These are phyloP conservation scores for Dasyurus viverrinus DNA, from an alignment of 2,113 vertebrate species.

Conservation along the genomic window DNA sequence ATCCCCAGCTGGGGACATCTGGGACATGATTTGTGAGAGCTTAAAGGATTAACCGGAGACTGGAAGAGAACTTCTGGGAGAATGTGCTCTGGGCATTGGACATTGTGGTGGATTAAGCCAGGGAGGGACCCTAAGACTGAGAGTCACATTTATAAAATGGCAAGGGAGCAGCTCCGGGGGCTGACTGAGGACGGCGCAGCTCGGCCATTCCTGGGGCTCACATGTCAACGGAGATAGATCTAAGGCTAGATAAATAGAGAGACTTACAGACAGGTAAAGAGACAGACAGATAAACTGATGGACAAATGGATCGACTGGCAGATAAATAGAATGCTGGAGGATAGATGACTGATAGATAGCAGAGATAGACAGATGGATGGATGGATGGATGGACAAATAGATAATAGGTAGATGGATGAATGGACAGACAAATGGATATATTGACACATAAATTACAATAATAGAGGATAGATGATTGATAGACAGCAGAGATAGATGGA, in stretches of 20 bases:
- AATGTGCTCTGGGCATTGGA: background rate
- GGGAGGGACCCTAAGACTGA: background rate
- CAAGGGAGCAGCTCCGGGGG: background rate
- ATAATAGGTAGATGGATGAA: too few species aligned
- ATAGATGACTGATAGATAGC: background rate
- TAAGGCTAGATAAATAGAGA: background rate
- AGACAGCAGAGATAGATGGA: too few species aligned
- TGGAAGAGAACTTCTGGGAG: background rate
- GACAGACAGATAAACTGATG: too few species aligned
- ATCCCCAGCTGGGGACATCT: background rate
- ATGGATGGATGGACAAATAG: background rate
- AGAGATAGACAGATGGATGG: background rate
- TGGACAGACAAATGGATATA: too few species aligned
- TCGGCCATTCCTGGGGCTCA: background rate
- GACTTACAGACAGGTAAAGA: too few species aligned
- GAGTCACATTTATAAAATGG: background rate
- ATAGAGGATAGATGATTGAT: too few species aligned
- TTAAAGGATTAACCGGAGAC: background rate
- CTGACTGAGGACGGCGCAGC: background rate
- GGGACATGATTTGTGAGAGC: background rate
- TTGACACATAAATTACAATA: too few species aligned
- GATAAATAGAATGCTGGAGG: background rate
- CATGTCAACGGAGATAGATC: background rate
- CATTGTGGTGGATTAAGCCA: background rate
- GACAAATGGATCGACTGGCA: too few species aligned